Evolutionary conservation across 2,113 vertebrate species (phyloP), one percentile per base, ranked within the genome.

Genomic region (Typhlomys cinereus): DNA sequence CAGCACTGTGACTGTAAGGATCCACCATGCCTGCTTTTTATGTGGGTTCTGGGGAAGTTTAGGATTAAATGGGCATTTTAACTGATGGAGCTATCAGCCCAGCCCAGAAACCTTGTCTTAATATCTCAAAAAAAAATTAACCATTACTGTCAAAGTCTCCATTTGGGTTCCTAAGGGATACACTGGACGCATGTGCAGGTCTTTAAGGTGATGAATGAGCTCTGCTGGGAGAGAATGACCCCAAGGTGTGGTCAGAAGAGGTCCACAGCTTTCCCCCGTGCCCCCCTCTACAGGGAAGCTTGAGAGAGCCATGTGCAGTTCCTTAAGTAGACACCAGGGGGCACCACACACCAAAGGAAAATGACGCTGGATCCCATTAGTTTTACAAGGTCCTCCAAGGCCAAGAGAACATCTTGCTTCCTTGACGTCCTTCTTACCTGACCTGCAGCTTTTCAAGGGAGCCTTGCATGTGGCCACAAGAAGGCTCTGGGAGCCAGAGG

Each of bases 261-360:
- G 27, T 31, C 41, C 11, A 29, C 4, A 7, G 9, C 36, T 4
- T 57, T 44, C 9, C 23, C n/a, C n/a, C n/a, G n/a, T n/a, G n/a
- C 44, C 1, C 1, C 3, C 4, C 6, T 21, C 6, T 10, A 4
- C 0, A 9, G 2, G 0, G 10, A 48, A n/a, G 17, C 48, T 29
- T 50, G 46, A 29, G 36, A 23, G 3, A 73, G 39, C 31, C 34
- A 21, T 4, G 34, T 70, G 88, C 44, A 92, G 11, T 88, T 91
- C 18, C 59, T 7, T 13, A 21, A 1, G 9, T 90, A 57, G 94
- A 9, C 94, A 90, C 95, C 78, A 96, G 96, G 59, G 50, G 93
- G 79, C 90, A 71, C 44, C 90, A 95, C 66, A 95, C 36, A 89
- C 90, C 59, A 75, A 67, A 46, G 57, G 29, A 88, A 79, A 59